These are phyloP conservation scores for Plebejus melissa DNA, from an alignment of 2,888 invertebrate genomes.

Conservation along the genomic window DNA sequence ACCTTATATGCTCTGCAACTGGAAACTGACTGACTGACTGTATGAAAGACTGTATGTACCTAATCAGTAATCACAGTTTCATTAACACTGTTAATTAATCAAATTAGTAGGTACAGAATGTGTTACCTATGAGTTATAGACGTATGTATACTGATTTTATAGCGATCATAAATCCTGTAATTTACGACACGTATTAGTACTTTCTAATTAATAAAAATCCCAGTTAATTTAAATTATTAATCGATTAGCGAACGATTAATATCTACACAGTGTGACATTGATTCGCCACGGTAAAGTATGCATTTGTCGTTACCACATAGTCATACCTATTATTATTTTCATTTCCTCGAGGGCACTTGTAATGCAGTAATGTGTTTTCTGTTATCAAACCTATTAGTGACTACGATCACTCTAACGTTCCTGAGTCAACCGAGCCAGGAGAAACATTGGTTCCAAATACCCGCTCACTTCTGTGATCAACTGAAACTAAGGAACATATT, in stretches of 20 bases:
- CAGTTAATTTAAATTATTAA: constrained; percentile 4
- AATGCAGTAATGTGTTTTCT: not conserved
- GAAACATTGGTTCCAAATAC: not conserved
- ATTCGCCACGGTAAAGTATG: not conserved
- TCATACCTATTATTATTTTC: constrained; percentile 3
- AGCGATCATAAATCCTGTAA: not conserved
- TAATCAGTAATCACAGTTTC: no score
- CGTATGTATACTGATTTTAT: not conserved
- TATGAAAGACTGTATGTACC: no score
- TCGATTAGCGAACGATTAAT: constrained; percentile 7
- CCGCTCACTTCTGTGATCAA: not conserved
- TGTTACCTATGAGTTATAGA: no score
- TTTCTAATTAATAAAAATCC: constrained; percentile 5
- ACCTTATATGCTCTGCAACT: no score
- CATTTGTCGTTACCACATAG: not conserved
- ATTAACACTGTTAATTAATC: no score
- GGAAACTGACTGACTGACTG: no score
- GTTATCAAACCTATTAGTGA: not conserved
- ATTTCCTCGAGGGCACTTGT: not conserved
- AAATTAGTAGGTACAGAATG: no score
- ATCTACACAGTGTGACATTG: not conserved
- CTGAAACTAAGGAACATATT: not conserved
- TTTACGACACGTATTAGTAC: not conserved
- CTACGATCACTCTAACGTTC: not conserved
- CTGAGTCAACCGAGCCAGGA: not conserved